Percentiles rank a stretch among this genome's conserved stretches.
Conservation (phyloP, 2,888 invertebrate genomes). For the Molanna angustata region DNA sequence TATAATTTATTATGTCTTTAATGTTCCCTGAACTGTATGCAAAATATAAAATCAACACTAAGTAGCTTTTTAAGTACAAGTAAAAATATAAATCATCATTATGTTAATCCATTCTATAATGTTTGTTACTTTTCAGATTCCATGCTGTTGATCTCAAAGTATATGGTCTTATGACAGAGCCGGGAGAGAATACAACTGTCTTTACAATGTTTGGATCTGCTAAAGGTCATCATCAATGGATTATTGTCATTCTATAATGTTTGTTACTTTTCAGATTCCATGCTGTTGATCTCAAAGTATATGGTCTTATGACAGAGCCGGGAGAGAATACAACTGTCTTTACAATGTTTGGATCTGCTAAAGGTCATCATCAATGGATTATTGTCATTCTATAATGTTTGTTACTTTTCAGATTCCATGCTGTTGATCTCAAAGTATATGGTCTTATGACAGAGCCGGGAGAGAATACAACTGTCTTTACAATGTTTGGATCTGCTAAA, state of each 20-base stretch:
- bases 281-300: conserved; percentile 73
- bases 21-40: no score
- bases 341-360: conserved; percentile 85
- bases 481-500: conserved; percentile 82
- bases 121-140: conserved; percentile 59
- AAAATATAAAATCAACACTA: no score
- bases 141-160: conserved; percentile 71
- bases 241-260: no score
- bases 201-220: conserved; percentile 90
- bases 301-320: conserved; percentile 89
- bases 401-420: conserved; percentile 61
- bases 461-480: conserved; percentile 89
- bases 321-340: conserved; percentile 92
- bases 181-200: conserved; percentile 89
- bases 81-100: no score
- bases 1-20: no score
- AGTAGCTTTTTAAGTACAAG: no score
- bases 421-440: conserved; percentile 76
- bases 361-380: conserved; percentile 80
- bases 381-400: no score
- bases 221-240: conserved; percentile 77
- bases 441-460: conserved; percentile 92
- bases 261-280: conserved; percentile 62
- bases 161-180: conserved; percentile 91
- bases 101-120: no score